Base-by-base conservation (phyloP, 2,797 vertebrate species). In the Pampus argenteus region DNA sequence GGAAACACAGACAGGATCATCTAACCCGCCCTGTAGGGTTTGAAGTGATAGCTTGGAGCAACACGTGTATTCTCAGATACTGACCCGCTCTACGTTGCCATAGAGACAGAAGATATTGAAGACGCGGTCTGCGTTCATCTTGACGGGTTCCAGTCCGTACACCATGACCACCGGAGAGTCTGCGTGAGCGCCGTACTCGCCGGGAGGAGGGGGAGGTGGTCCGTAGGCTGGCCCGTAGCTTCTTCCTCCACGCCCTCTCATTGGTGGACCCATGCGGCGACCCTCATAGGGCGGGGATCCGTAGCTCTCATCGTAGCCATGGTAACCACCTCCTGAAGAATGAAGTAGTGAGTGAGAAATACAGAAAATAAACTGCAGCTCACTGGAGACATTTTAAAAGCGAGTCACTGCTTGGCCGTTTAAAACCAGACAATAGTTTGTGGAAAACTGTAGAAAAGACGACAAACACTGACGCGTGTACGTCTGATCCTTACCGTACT, bases 71-170 rank as follows among this genome's bases (percentile, higher is more conserved):
- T 3, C 1, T 13, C 22, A 4, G 26, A 52, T 18, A 68, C 94
- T 89, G 69, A 98, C 97, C 95, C 97, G 94, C 91, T 97, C 97
- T 11, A 98, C 96, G 6, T 98, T 99, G 68, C 97, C 97, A 15
- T 98, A 98, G n/a, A 98, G 95, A 87, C 97, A 99, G 77, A 99
- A 98, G 64, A 99, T 93, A 48, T 98, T 99, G 90, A 98, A 98
- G 80, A 99, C 95, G 0, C 95, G 88, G 79, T 99, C 97, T 0
- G 96, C 96, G 36, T 98, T 99, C 95, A 98, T 97, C 94, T 97
- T 98, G 65, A 85, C 84, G 0, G 96, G 94, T 23, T 98, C 97
- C 79, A 99, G 84, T 40, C 97, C 97, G 3, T 99, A 99, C 17
- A 97, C 94, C 96, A 98, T 98, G 70, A 99, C 93, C 3, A 99